A percentile compares a stretch with the other conserved stretches of the same genome.
Conservation (phyloP, 1,140 invertebrate species). For the Drepana arcuata region DNA sequence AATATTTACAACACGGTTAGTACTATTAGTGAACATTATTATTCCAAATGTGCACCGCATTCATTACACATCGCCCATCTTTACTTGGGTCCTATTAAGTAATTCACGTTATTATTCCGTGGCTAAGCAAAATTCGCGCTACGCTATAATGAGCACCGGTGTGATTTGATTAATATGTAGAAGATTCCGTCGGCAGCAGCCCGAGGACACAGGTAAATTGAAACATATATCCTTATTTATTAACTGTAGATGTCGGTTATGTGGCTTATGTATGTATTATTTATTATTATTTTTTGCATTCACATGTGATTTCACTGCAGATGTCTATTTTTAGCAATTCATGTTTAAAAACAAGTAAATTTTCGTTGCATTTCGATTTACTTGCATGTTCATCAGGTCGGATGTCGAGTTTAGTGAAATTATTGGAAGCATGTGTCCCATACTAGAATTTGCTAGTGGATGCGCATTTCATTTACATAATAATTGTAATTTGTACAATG, state of each 20-base stretch:
- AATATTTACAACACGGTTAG: too few relatives aligned
- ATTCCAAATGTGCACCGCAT: slow-evolving; percentile 27
- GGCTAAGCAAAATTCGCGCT: too few relatives aligned
- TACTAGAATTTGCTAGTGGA: slow-evolving; percentile 27
- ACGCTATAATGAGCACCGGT: slow-evolving; percentile 14
- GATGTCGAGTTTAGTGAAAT: slow-evolving; percentile 13
- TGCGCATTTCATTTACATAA: slow-evolving; percentile 60
- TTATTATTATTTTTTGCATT: slow-evolving; percentile 65
- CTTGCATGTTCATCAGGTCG: slow-evolving; percentile 44
- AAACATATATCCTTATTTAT: slow-evolving; percentile 27
- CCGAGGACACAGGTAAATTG: slow-evolving; percentile 32
- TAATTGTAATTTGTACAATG: not conserved
- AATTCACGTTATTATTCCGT: too few relatives aligned
- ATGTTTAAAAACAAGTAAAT: slow-evolving; percentile 56
- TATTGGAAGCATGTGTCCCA: slow-evolving; percentile 28
- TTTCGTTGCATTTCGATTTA: slow-evolving; percentile 2
- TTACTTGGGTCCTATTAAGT: slow-evolving; percentile 8
- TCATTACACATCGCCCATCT: slow-evolving; percentile 16
- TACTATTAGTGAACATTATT: too few relatives aligned
- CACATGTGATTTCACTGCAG: slow-evolving; percentile 71
- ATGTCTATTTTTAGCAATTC: slow-evolving; percentile 56
- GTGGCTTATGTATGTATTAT: slow-evolving; percentile 63
- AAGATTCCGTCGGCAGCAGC: slow-evolving; percentile 17
- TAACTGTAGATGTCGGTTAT: too few relatives aligned
- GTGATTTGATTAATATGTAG: slow-evolving; percentile 21